These are phyloP conservation scores for Pitta sordida DNA, from an alignment of 2,113 vertebrate species.

Conservation along the genomic window DNA sequence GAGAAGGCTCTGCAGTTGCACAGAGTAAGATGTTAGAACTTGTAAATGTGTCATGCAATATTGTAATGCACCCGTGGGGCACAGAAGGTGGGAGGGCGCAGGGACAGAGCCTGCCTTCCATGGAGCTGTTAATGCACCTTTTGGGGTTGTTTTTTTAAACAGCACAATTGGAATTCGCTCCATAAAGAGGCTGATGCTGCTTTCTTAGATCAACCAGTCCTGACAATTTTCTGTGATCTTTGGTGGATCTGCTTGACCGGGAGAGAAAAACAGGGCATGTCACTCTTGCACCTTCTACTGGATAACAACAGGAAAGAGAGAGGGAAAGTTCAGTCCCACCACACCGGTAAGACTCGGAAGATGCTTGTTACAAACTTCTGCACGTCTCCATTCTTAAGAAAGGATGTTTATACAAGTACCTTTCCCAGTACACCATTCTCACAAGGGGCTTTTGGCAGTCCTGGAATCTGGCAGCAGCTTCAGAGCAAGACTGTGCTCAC, in stretches of 20 bases:
- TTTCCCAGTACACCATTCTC: background rate
- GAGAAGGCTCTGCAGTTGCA: slow-evolving; percentile 56
- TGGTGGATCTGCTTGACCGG: background rate
- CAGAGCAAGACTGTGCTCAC: background rate
- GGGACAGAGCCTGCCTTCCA: background rate
- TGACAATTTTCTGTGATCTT: background rate
- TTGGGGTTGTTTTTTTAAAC: background rate
- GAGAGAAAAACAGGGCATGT: background rate
- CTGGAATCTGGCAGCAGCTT: background rate
- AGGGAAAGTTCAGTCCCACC: background rate
- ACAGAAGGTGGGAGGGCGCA: background rate
- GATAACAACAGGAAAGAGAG: slow-evolving; percentile 1
- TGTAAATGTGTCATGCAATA: slow-evolving; percentile 72
- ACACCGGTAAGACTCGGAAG: background rate
- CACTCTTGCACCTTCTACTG: slow-evolving; percentile 67
- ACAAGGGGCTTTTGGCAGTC: background rate
- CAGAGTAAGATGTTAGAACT: slow-evolving; percentile 61
- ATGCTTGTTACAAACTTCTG: background rate
- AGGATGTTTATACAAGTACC: background rate
- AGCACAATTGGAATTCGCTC: background rate
- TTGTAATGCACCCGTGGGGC: slow-evolving; percentile 55
- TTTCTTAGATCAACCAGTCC: background rate
- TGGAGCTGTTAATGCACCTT: background rate
- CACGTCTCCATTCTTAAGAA: background rate
- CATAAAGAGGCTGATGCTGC: background rate